A percentile compares a stretch with the other conserved stretches of the same genome.
Evolutionary conservation across 1,140 invertebrate genomes (phyloP).

Genomic region (Bombus huntii): DNA sequence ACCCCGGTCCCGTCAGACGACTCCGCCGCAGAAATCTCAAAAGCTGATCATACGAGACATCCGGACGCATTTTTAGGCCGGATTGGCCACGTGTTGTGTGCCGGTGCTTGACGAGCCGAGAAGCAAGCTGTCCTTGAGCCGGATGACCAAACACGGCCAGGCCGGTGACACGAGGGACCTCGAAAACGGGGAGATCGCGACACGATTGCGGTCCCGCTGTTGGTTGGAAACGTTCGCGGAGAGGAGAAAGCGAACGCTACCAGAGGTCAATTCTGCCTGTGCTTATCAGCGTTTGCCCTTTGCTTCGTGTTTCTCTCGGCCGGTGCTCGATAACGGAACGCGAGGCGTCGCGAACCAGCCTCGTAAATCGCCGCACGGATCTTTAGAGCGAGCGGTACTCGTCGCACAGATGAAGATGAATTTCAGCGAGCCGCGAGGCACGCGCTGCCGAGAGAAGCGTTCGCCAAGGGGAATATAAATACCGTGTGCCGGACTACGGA

Average conservation of each 20-base stretch:
- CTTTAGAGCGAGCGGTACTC: background rate
- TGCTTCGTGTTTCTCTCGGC: background rate
- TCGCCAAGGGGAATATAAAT: constrained; percentile 2
- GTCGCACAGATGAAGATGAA: background rate
- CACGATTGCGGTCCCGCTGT: constrained; percentile 7
- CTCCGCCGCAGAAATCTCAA: constrained; percentile 14
- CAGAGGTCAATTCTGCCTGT: constrained; percentile 29
- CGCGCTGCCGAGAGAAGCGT: background rate
- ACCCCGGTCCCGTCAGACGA: background rate
- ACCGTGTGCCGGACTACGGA: background rate
- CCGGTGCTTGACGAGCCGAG: constrained; percentile 48
- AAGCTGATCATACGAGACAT: constrained; percentile 14
- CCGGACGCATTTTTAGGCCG: constrained; percentile 47
- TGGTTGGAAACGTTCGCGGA: constrained; percentile 11
- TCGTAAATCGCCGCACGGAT: background rate
- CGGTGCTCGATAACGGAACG: constrained; percentile 20
- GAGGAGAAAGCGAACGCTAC: constrained; percentile 6
- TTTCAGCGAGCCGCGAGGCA: background rate
- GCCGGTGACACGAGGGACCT: constrained; percentile 45
- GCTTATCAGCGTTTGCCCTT: constrained; percentile 38
- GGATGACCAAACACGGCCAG: constrained; percentile 58
- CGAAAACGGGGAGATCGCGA: constrained; percentile 29
- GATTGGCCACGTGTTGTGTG: constrained; percentile 48
- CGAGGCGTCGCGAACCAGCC: background rate
- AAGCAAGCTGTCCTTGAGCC: constrained; percentile 62